A percentile compares a stretch with the other conserved stretches of the same genome.
phyloP scores from a whole-genome alignment of 2,113 vertebrate genomes.

The Muscicapa adusta region DNA sequence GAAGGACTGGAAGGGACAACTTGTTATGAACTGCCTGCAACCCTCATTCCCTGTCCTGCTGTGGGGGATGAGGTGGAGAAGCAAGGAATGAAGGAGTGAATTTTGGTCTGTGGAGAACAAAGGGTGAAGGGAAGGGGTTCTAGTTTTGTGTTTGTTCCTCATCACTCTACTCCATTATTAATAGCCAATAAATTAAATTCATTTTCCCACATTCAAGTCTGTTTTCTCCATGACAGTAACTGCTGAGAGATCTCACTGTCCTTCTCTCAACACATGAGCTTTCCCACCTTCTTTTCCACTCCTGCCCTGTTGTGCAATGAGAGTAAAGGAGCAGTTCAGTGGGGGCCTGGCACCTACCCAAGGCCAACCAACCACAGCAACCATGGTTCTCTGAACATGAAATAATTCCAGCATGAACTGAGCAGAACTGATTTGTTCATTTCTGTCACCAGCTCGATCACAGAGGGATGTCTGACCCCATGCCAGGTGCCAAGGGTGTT shows the following conservation, averaged over 20 bases:
- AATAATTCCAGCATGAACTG: no score
- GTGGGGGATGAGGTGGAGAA: no score
- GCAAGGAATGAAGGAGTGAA: neutral
- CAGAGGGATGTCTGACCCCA: no score
- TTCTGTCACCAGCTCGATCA: no score
- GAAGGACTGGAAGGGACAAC: neutral
- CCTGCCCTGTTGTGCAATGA: neutral
- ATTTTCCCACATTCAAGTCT: neutral
- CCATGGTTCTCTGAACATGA: no score
- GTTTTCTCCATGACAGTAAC: neutral
- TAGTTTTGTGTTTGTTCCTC: neutral
- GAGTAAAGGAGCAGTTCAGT: neutral
- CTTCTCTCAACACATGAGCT: neutral
- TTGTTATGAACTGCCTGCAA: neutral
- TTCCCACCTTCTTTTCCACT: neutral
- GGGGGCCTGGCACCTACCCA: no score
- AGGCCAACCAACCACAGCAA: no score
- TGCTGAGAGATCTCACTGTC: neutral
- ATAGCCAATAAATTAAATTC: neutral
- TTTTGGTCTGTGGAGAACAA: neutral
- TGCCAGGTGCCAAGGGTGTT: no score
- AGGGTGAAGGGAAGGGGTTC: neutral
- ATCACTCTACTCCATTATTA: neutral
- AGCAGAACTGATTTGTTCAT: no score
- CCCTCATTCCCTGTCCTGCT: accelerated